Evolutionary conservation across 1,140 invertebrate genomes (phyloP).

Genomic region (Theocolax elegans): DNA sequence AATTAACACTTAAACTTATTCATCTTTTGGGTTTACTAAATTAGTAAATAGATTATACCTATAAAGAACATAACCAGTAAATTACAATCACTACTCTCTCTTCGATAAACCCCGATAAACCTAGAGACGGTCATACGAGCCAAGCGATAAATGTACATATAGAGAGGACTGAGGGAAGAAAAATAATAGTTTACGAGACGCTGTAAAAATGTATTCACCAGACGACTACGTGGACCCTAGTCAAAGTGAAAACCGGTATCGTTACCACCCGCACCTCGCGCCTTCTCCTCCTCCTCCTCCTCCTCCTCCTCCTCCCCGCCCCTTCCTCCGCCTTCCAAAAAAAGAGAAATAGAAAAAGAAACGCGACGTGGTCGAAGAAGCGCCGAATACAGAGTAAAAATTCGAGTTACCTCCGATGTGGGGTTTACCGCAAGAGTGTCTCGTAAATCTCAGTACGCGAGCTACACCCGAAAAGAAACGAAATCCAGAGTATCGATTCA

Average conservation of each 20-base stretch:
- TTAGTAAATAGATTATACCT: too few species aligned
- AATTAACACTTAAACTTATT: too few species aligned
- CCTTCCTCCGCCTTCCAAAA: background rate
- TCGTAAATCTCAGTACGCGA: constrained; percentile 3
- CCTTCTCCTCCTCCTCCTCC: too few species aligned
- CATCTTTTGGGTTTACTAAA: too few species aligned
- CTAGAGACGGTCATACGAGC: too few species aligned
- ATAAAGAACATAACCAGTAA: too few species aligned
- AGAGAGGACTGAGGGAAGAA: background rate
- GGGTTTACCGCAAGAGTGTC: constrained; percentile 29
- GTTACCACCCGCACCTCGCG: background rate
- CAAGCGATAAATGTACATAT: background rate
- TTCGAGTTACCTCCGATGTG: constrained; percentile 11
- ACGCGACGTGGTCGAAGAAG: background rate
- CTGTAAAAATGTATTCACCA: constrained; percentile 34
- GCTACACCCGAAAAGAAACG: too few species aligned
- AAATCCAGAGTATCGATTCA: background rate
- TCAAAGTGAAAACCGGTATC: background rate
- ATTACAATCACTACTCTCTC: too few species aligned
- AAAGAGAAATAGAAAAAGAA: constrained; percentile 4
- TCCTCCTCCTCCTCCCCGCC: too few species aligned
- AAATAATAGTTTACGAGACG: constrained; percentile 28
- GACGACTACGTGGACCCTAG: background rate
- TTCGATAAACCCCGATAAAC: too few species aligned
- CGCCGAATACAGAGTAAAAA: constrained; percentile 21